These are phyloP conservation scores for Drosophila anomalipes DNA, from an alignment of 2,888 invertebrate species.

Conservation along the genomic window DNA sequence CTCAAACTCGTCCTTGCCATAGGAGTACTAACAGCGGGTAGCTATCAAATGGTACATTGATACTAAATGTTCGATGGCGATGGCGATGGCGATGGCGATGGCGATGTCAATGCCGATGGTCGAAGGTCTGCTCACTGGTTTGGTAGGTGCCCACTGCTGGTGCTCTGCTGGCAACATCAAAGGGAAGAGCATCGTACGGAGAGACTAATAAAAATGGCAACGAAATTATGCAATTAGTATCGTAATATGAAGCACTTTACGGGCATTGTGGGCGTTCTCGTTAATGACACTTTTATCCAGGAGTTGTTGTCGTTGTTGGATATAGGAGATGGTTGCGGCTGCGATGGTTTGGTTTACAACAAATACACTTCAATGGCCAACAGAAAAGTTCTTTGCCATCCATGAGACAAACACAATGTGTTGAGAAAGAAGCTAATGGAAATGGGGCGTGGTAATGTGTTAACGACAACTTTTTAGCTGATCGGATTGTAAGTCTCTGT, in stretches of 20 bases:
- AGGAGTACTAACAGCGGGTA: neutral
- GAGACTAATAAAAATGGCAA: constrained; percentile 76
- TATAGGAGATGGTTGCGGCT: neutral
- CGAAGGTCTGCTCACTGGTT: constrained; percentile 15
- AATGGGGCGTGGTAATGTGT: constrained; percentile 41
- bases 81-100: constrained; percentile 33
- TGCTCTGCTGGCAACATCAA: constrained; percentile 64
- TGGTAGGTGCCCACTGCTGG: constrained; percentile 5
- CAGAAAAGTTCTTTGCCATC: constrained; percentile 38
- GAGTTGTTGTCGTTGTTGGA: constrained; percentile 7
- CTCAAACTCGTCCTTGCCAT: neutral
- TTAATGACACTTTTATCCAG: constrained; percentile 63
- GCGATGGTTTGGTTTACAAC: neutral
- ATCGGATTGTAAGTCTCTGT: constrained; percentile 29
- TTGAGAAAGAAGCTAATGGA: constrained; percentile 27
- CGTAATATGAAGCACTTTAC: constrained; percentile 79
- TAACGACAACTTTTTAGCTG: constrained; percentile 34
- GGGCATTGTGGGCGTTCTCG: constrained; percentile 75
- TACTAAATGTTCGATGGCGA: constrained; percentile 33
- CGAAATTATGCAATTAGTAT: constrained; percentile 80
- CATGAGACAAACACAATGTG: constrained; percentile 13
- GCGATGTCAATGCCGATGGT: constrained; percentile 7
- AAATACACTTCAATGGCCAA: constrained; percentile 47
- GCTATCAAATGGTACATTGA: constrained; percentile 29
- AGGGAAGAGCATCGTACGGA: constrained; percentile 57